These are phyloP conservation scores for Pungitius pungitius DNA, from an alignment of 2,113 vertebrate genomes.

Conservation along the genomic window DNA sequence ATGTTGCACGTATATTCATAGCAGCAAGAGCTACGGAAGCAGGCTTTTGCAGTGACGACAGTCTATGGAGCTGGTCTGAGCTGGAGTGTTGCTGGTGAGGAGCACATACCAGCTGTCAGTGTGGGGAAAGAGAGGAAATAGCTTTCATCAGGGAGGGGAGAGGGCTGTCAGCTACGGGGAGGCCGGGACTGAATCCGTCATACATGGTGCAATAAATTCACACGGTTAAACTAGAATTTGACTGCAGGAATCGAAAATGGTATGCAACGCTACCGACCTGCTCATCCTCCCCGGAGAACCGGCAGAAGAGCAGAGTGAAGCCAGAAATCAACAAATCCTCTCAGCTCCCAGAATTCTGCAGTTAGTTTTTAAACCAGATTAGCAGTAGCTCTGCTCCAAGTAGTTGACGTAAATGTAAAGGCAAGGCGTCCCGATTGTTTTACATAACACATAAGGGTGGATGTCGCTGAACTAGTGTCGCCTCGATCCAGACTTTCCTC, in stretches of 20 bases:
- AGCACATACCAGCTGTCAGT: slow-evolving; percentile 75
- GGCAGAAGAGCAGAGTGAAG: slow-evolving; percentile 39
- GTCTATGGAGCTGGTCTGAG: slow-evolving; percentile 72
- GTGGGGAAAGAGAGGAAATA: slow-evolving; percentile 69
- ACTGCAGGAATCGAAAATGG: slow-evolving; percentile 45
- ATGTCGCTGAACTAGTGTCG: slow-evolving; percentile 14
- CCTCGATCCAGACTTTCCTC: slow-evolving; percentile 37
- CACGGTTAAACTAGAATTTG: slow-evolving; percentile 54
- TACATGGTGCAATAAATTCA: slow-evolving; percentile 66
- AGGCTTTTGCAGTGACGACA: slow-evolving; percentile 57
- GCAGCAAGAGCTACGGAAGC: slow-evolving; percentile 54
- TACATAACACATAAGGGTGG: slow-evolving; percentile 43
- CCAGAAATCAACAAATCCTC: slow-evolving; percentile 51
- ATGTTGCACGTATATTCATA: slow-evolving; percentile 68
- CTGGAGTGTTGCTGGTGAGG: slow-evolving; percentile 72
- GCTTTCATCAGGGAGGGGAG: slow-evolving; percentile 67
- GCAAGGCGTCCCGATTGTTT: slow-evolving; percentile 51
- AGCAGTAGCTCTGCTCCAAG: slow-evolving; percentile 47
- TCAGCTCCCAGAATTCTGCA: slow-evolving; percentile 56
- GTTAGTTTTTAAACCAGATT: slow-evolving; percentile 53
- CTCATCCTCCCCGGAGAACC: slow-evolving; percentile 44
- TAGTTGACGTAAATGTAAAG: slow-evolving; percentile 42
- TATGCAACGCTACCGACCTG: slow-evolving; percentile 35
- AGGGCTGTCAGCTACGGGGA: slow-evolving; percentile 57
- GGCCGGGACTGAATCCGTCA: slow-evolving; percentile 61